Percentiles rank a stretch among this genome's conserved stretches.
Evolutionary conservation across 2,888 invertebrate species (phyloP).

Genomic region (Acronicta leporina): DNA sequence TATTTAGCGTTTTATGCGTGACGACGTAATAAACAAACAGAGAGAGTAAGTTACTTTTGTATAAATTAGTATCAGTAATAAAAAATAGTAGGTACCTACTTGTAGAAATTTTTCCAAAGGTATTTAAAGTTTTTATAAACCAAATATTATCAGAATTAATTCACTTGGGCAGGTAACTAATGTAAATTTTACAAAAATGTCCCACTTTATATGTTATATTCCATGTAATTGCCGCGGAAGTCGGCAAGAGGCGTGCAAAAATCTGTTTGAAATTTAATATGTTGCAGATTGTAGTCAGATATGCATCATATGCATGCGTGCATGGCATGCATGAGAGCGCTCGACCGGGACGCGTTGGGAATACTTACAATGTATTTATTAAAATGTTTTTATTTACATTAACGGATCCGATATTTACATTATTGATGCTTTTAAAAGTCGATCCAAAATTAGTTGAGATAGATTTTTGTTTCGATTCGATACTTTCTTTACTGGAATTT

Average conservation of each 20-base stretch:
- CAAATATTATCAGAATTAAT: background rate
- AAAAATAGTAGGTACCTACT: no score
- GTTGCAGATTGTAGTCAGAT: conserved; percentile 68
- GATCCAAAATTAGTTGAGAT: no score
- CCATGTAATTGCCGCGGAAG: conserved; percentile 58
- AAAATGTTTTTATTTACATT: background rate
- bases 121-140: no score
- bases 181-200: background rate
- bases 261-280: conserved; percentile 84
- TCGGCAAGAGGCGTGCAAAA: conserved; percentile 64
- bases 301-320: conserved; percentile 57
- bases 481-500: no score
- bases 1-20: no score
- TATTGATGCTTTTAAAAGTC: background rate
- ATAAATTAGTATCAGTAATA: no score
- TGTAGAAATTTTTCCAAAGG: no score
- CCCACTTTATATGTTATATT: conserved; percentile 9
- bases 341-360: conserved; percentile 47
- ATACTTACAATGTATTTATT: background rate
- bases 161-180: background rate
- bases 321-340: conserved; percentile 56
- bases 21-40: no score
- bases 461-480: no score
- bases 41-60: no score
- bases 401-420: background rate